Evolutionary conservation across 2,888 invertebrate genomes (phyloP).

Genomic region (Coenonympha glycerion): DNA sequence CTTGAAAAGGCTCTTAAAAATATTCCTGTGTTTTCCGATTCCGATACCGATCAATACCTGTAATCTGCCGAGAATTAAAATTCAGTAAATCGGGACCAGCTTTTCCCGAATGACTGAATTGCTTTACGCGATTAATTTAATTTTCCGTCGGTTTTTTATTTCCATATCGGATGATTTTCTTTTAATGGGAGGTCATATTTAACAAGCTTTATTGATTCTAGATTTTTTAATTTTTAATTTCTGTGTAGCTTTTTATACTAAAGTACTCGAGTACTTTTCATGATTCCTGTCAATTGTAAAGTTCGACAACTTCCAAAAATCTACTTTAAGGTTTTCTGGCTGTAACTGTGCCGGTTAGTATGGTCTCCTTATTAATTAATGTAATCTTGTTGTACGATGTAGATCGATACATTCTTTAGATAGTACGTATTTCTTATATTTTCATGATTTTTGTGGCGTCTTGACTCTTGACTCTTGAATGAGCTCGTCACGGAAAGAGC

Average conservation of each 20-base stretch:
- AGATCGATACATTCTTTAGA: too few species aligned
- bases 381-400: too few species aligned
- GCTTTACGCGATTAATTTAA: conserved; percentile 13
- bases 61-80: conserved; percentile 10
- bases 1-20: too few species aligned
- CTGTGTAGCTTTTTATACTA: too few species aligned
- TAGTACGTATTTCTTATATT: too few species aligned
- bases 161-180: neutral
- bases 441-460: neutral
- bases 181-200: neutral
- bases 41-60: conserved; percentile 12
- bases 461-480: neutral
- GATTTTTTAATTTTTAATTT: too few species aligned
- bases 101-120: conserved; percentile 14
- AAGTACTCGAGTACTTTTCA: too few species aligned
- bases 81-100: conserved; percentile 14
- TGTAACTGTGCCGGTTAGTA: too few species aligned
- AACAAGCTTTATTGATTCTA: neutral
- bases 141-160: conserved; percentile 2
- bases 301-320: too few species aligned
- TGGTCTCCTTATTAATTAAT: too few species aligned
- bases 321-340: too few species aligned
- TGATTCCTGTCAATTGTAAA: too few species aligned
- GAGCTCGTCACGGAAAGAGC: neutral
- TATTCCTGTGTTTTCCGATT: neutral